Evolutionary conservation across 2,113 vertebrate species (phyloP), one percentile per base, ranked within the genome.

Genomic region (Aspiorhynchus laticeps): DNA sequence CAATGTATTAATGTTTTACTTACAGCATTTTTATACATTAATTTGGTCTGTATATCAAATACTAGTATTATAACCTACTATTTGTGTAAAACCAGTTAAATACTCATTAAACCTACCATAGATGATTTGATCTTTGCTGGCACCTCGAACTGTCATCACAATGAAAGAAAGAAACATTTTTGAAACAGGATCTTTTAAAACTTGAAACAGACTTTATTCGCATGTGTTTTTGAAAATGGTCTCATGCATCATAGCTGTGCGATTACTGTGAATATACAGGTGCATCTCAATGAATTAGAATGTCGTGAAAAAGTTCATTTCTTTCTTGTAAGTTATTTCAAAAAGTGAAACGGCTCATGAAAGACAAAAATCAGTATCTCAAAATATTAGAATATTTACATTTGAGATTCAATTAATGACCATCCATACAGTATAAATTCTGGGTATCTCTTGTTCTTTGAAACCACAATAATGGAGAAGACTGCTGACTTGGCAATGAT

Each of bases 41-140:
- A 36, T 71, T 21, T 79, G 77, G 24, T 51, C 14, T 80, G 78
- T 80, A 61, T 7, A 17, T 38, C n/a, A n/a, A 26, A 61, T 41
- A 80, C 63, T 41, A 41, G 6, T 63, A n/a, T 38, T 38, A 36
- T 24, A 24, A 38, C 7, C 9, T 69, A 31, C 4, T 31, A 65
- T 65, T 9, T 21, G 46, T 9, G 48, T 41, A n/a, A 63, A 3
- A 46, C 17, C 19, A 46, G 24, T n/a, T n/a, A 67, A 65, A 82
- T 11, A 46, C 41, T 48, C n/a, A 28, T 75, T 46, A 46, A 82
- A 82, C 59, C 26, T n/a, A 82, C 80, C 80, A 65, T 82, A 82
- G 38, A 82, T 82, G n/a, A 0, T 82, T 65, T 65, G 80, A 46
- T 82, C 26, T 46, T 46, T 43, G 5, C 17, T 82, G 80, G 80